Base-by-base conservation (phyloP, 2,888 invertebrate genomes). In the Orthosia cruda region DNA sequence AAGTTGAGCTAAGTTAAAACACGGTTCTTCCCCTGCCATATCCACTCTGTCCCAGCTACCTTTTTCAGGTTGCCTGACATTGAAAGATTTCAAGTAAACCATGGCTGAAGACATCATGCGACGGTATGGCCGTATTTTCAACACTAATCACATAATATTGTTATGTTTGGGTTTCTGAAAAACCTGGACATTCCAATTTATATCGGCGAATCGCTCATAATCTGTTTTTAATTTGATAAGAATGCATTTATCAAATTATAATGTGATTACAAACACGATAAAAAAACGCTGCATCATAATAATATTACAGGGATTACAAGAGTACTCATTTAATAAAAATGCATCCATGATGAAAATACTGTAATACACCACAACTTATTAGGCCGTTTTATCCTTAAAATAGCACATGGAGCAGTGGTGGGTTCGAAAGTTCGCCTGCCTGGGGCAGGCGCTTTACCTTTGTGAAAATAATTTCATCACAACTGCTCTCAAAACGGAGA, bases 231-330 rank as follows among this genome's bases (percentile, higher is more conserved):
- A 20, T 20, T 47, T 20, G 45, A 61, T 59, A 68, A 69, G 11
- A 45, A 59, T 50, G n/a, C 12, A 32, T 2, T 74, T 45, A 59
- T 64, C 26, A 20, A 32, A 59, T 74, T 23, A 62, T 59, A 45
- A 32, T n/a, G 11, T 40, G 52, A 67, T 67, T 9, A 32, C 7
- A n/a, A 59, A 47, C 7, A 67, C 16, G 45, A 72, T 71, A 50
- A 45, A 52, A 66, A 62, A 9, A 45, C 9, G 11, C 16, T 23
- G 23, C 15, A 18, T 9, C 23, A n/a, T 11, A 45, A 23, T 18
- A 15, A 45, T 18, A 26, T 50, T 18, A 50, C 23, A 18, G 18
- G 20, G n/a, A n/a, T n/a, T n/a, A n/a, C n/a, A n/a, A n/a, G n/a
- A n/a, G n/a, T n/a, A n/a, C n/a, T n/a, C n/a, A n/a, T n/a, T 52